A percentile compares a stretch with the other conserved stretches of the same genome.
phyloP scores from a whole-genome alignment of 30 jellyfish, hydroid and myxozoan species.

The Aurelia aurita region DNA sequence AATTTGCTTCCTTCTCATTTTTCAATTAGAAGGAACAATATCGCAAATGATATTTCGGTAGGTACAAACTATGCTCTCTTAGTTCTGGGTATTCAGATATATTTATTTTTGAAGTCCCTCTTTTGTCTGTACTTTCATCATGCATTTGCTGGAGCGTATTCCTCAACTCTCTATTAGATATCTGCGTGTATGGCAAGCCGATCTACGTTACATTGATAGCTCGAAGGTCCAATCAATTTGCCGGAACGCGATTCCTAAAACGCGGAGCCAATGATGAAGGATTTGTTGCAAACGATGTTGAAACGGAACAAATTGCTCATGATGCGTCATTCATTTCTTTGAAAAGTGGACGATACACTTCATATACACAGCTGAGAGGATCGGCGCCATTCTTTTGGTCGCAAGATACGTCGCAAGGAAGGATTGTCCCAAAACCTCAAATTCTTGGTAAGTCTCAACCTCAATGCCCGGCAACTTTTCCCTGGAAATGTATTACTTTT shows the following conservation, averaged over 20 bases:
- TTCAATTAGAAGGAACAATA: no score
- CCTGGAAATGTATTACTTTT: no score
- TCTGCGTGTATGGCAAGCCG: slow-evolving; percentile 95
- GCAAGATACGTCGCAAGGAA: slow-evolving; percentile 97
- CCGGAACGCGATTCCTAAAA: slow-evolving; percentile 96
- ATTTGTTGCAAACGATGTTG: slow-evolving; percentile 98
- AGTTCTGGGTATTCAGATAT: no score
- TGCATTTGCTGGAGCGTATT: neutral
- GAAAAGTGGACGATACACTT: slow-evolving; percentile 96
- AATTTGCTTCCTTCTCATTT: no score
- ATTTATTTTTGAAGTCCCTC: no score
- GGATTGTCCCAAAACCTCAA: slow-evolving; percentile 99
- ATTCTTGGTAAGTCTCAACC: slow-evolving; percentile 74
- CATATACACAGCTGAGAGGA: slow-evolving; percentile 97
- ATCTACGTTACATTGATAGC: slow-evolving; percentile 94
- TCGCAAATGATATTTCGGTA: no score
- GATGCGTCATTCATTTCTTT: slow-evolving; percentile 94
- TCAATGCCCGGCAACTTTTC: no score
- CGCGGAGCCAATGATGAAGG: slow-evolving; percentile 99
- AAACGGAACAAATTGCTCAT: slow-evolving; percentile 99
- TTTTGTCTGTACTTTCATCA: no score
- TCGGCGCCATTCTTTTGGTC: slow-evolving; percentile 99
- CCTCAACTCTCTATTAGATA: slow-evolving; percentile 60
- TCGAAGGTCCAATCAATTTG: slow-evolving; percentile 94
- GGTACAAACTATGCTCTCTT: no score